phyloP scores from a whole-genome alignment of 2,797 vertebrate species.

The Sebastes minor region DNA sequence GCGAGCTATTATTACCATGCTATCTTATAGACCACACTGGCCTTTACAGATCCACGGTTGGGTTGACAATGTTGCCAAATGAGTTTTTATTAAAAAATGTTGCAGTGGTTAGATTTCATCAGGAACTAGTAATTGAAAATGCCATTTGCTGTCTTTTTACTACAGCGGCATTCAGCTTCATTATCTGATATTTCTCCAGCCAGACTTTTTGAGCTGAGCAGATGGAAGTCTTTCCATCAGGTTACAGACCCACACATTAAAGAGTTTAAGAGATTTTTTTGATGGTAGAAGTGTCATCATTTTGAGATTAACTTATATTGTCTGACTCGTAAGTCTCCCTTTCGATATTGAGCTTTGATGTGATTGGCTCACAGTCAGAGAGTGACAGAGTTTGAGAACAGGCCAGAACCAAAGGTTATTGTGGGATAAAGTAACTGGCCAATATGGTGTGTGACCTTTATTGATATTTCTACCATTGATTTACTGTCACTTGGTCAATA shows the following conservation, averaged over 20 bases:
- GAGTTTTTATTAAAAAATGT: constrained; percentile 5
- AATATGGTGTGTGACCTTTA: constrained; percentile 29
- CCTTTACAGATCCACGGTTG: neutral
- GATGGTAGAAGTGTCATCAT: neutral
- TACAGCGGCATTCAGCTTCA: constrained; percentile 12
- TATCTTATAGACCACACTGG: neutral
- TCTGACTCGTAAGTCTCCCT: neutral
- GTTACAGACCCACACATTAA: neutral
- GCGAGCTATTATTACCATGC: neutral
- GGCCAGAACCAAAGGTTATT: constrained; percentile 12
- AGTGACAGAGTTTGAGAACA: constrained; percentile 8
- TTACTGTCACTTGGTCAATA: constrained; percentile 39
- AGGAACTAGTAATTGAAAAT: constrained; percentile 20
- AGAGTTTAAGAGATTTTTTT: neutral
- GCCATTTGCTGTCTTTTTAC: constrained; percentile 11
- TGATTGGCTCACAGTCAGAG: constrained; percentile 13
- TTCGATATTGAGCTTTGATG: constrained; percentile 1
- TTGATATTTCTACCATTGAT: constrained; percentile 53
- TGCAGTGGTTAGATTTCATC: neutral
- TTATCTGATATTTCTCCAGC: constrained; percentile 1
- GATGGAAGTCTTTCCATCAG: neutral
- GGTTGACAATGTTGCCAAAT: neutral
- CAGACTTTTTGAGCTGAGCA: constrained; percentile 1
- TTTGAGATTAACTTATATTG: neutral
- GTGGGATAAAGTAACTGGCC: neutral